Percentiles rank a stretch among this genome's conserved stretches.
phyloP scores from a whole-genome alignment of 2,888 invertebrate species.

The Gastracanthus pulcherrimus region DNA sequence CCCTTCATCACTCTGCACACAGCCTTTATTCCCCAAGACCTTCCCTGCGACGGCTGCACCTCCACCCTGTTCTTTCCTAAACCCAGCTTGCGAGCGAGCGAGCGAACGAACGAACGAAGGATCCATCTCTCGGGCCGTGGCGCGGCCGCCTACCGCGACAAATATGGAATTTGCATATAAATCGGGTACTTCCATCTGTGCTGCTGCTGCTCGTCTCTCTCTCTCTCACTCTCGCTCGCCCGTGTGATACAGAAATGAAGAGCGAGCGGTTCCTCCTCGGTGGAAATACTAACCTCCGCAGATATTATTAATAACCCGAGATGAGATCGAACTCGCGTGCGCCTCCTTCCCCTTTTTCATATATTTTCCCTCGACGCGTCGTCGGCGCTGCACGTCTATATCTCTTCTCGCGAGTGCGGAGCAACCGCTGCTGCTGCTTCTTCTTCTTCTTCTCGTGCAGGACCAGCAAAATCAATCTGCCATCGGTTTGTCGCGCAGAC shows the following conservation, averaged over 20 bases:
- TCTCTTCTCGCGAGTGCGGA: conserved; percentile 45
- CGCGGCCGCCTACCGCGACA: conserved; percentile 77
- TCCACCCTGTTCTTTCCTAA: conserved; percentile 63
- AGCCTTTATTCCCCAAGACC: background rate
- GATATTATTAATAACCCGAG: conserved; percentile 77
- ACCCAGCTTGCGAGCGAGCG: too few relatives aligned
- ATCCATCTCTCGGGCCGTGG: conserved; percentile 58
- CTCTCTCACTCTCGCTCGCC: conserved; percentile 63
- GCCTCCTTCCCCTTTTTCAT: conserved; percentile 50
- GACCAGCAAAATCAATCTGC: conserved; percentile 74
- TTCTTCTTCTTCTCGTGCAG: too few relatives aligned
- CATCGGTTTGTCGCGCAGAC: conserved; percentile 67
- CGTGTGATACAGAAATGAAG: conserved; percentile 77
- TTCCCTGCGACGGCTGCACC: background rate
- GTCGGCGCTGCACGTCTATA: conserved; percentile 26
- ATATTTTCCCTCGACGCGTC: conserved; percentile 44
- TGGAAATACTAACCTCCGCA: conserved; percentile 75
- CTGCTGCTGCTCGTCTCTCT: conserved; percentile 67
- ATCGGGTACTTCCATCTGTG: conserved; percentile 84
- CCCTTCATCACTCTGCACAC: too few relatives aligned
- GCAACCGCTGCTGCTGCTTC: too few relatives aligned
- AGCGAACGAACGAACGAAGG: conserved; percentile 61
- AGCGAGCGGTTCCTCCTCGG: conserved; percentile 66
- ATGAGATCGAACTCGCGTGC: conserved; percentile 74
- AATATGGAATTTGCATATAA: conserved; percentile 85